Evolutionary conservation across 2,797 vertebrate genomes (phyloP).

Genomic region (Rhinella marina): DNA sequence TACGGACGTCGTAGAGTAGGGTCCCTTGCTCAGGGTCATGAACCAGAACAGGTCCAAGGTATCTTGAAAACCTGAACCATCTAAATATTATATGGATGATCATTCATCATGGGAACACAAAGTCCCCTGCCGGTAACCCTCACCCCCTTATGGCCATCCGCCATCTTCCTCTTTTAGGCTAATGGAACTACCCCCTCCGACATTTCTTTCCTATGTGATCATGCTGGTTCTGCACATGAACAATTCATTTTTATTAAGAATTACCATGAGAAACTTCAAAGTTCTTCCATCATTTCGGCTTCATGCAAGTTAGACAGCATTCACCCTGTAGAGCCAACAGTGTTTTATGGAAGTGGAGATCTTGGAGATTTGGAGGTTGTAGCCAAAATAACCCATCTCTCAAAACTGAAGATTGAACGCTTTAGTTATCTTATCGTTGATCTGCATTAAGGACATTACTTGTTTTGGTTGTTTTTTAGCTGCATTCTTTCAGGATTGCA

Average conservation of each 20-base stretch:
- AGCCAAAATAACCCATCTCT: background rate
- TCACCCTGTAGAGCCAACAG: background rate
- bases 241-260: background rate
- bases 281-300: background rate
- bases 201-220: background rate
- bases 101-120: no score
- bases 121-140: no score
- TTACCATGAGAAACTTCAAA: no score
- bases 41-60: no score
- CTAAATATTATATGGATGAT: no score
- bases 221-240: background rate
- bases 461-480: conserved; percentile 74
- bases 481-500: conserved; percentile 99
- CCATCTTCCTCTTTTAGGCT: background rate
- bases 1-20: no score
- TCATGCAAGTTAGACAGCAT: background rate
- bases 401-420: background rate
- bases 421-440: background rate
- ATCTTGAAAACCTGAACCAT: no score
- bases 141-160: no score
- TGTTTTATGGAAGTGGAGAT: background rate
- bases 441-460: background rate
- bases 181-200: background rate
- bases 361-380: background rate
- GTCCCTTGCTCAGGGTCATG: no score